A percentile compares a stretch with the other conserved stretches of the same genome.
phyloP scores from a whole-genome alignment of 1,140 invertebrate genomes.

The Antheraea pernyi region DNA sequence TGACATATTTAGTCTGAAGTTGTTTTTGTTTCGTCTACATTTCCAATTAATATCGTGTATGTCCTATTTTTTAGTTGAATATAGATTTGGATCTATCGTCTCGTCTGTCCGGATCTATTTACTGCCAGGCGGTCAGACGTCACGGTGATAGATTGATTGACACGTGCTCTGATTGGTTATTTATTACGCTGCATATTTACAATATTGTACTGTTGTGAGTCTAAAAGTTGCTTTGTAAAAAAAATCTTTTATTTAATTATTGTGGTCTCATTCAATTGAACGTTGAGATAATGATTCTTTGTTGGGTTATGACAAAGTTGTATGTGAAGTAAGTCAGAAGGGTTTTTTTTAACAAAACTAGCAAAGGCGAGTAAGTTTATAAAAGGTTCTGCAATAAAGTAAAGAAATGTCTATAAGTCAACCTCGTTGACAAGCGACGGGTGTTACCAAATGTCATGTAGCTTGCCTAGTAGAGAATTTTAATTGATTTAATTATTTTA shows the following conservation, averaged over 20 bases:
- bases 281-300: too few relatives aligned
- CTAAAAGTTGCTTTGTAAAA: too few relatives aligned
- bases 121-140: background rate
- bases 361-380: background rate
- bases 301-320: too few relatives aligned
- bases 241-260: too few relatives aligned
- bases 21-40: slow-evolving; percentile 3
- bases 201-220: background rate
- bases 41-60: slow-evolving; percentile 5
- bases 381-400: background rate
- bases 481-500: slow-evolving; percentile 4
- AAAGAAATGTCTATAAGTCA: background rate
- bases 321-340: too few relatives aligned
- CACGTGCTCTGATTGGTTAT: background rate
- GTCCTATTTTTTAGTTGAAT: slow-evolving; percentile 3
- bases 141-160: background rate
- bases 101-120: slow-evolving; percentile 3
- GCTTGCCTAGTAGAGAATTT: background rate
- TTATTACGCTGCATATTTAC: slow-evolving; percentile 2
- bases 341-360: too few relatives aligned
- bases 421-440: background rate
- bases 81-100: slow-evolving; percentile 3
- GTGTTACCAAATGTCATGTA: background rate
- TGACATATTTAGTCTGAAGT: slow-evolving; percentile 4
- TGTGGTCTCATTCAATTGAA: too few relatives aligned